Conservation (phyloP, 2,888 invertebrate genomes). For the Eulithis prunata region DNA sequence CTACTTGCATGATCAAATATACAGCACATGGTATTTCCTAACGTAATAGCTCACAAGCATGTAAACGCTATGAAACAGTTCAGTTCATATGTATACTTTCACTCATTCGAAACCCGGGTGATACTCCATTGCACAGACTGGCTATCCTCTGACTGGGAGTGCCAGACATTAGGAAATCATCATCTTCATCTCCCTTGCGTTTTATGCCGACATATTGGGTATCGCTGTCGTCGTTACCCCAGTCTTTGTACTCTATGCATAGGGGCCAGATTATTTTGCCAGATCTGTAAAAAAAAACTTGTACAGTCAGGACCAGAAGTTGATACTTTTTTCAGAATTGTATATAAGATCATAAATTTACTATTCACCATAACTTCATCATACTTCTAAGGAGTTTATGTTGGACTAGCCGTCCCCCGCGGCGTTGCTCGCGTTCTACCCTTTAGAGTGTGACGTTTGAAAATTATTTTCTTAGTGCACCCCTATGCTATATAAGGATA, state of each 20-base stretch:
- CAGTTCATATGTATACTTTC: slow-evolving; percentile 56
- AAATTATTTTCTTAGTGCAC: no score
- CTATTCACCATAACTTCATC: no score
- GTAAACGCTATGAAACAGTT: background rate
- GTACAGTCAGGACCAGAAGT: no score
- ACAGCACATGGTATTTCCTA: no score
- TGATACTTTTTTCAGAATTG: no score
- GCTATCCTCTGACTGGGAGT: slow-evolving; percentile 65
- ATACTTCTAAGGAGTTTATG: no score
- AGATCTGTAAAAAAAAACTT: slow-evolving; percentile 60
- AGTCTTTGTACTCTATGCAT: slow-evolving; percentile 82
- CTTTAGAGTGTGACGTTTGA: no score
- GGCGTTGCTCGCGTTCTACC: no score
- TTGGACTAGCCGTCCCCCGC: no score
- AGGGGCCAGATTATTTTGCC: slow-evolving; percentile 79
- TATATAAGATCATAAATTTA: no score
- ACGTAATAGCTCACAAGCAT: no score
- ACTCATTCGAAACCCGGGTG: slow-evolving; percentile 73
- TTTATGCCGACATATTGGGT: slow-evolving; percentile 71
- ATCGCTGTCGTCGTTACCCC: slow-evolving; percentile 66
- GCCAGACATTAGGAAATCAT: slow-evolving; percentile 70
- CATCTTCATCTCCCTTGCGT: slow-evolving; percentile 74
- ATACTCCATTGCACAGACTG: slow-evolving; percentile 68
- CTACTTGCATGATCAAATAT: background rate
- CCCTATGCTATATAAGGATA: no score